Evolutionary conservation across 2,888 invertebrate species (phyloP), one percentile per base, ranked within the genome.

Genomic region (Epirrhoe tristata): DNA sequence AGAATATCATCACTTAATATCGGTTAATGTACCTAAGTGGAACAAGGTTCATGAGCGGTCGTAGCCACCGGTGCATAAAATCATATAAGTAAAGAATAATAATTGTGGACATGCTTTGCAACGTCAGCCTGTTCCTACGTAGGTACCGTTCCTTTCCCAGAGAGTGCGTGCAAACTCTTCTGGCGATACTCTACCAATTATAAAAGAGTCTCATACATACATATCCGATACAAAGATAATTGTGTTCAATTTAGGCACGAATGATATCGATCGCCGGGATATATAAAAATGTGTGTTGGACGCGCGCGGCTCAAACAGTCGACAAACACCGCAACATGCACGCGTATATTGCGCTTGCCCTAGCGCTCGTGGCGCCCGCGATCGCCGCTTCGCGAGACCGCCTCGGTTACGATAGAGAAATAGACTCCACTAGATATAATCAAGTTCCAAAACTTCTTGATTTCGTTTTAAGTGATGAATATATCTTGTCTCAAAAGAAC

Each of bases 21-120:
- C 83, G 82, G 81, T 78, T 87, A 87, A 86, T 86, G 82, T 86
- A 61, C 60, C 51, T 64, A 91, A 90, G 87, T 93, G 81, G 93
- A 88, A 89, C 92, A 89, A 93, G 92, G 93, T 91, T 91, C 90
- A 89, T 85, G 85, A 86, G 82, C 88, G 88, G 87, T 84, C 84
- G 85, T 81, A 85, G 78, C 78, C 83, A 83, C 78, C 77, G 79
- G 81, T 85, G 85, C 85, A 87, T 86, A 85, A 85, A 86, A 86
- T 84, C 80, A 85, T 82, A 59, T 59, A 81, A 72, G 74, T 81
- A 80, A 83, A 83, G 74, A 81, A 80, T 85, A 81, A 80, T 85
- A 83, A 84, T 84, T 81, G 80, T 81, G 79, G 71, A 63, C 63
- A 63, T 74, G 74, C 77, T 69, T 59, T 72, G 75, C 72, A 63